A percentile compares a stretch with the other conserved stretches of the same genome.
Evolutionary conservation across 2,797 vertebrate species (phyloP).

Genomic region (Setipinna tenuifilis): DNA sequence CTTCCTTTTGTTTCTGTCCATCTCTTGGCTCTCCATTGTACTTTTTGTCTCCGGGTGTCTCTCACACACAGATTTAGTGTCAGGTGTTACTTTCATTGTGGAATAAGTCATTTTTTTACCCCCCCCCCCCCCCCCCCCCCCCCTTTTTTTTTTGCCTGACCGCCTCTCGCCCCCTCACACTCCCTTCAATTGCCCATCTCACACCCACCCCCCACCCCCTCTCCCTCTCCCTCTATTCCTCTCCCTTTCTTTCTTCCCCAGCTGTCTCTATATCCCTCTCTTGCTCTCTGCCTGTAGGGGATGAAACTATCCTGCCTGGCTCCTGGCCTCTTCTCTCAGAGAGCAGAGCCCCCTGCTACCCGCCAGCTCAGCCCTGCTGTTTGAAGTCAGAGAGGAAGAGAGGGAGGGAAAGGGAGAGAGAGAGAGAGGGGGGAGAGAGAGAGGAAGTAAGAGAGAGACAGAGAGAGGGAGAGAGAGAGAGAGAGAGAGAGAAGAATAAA

Average conservation of each 20-base stretch:
- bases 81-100: constrained; percentile 72
- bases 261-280: background rate
- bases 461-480: constrained; percentile 47
- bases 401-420: background rate
- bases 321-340: constrained; percentile 35
- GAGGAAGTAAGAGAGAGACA: constrained; percentile 44
- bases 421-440: background rate
- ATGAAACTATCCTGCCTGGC: constrained; percentile 53
- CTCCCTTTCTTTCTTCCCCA: background rate
- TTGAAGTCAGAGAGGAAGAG: constrained; percentile 39
- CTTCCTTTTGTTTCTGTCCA: constrained; percentile 35
- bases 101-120: constrained; percentile 64
- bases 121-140: background rate
- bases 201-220: background rate
- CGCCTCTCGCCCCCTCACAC: background rate
- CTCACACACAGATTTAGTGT: constrained; percentile 73
- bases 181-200: background rate
- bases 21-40: constrained; percentile 58
- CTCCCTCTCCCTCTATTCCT: background rate
- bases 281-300: constrained; percentile 62
- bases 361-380: constrained; percentile 25
- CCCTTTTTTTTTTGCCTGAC: background rate
- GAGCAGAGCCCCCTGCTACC: constrained; percentile 34
- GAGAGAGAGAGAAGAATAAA: background rate
- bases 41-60: constrained; percentile 59